Evolutionary conservation across 2,888 invertebrate species (phyloP), one percentile per base, ranked within the genome.

Genomic region (Metopia argyrocephala): DNA sequence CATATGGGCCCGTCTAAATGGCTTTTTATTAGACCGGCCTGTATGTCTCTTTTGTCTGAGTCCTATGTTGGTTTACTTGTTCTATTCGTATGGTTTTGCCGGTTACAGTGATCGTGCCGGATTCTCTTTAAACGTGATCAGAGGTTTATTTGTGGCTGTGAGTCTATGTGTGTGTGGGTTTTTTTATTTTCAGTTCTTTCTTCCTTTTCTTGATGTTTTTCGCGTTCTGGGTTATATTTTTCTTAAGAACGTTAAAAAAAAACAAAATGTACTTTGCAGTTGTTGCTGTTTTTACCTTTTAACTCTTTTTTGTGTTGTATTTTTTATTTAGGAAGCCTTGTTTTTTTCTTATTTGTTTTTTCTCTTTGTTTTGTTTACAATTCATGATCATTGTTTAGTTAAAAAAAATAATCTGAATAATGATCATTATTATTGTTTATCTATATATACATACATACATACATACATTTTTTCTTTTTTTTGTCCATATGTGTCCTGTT

Each of bases 61-160:
- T 38, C 38, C 38, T 31, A 31, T n/a, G n/a, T n/a, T n/a, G 5
- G 31, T 31, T 9, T 38, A 15, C 15, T 12, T 15, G 15, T 38
- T 38, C 15, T 9, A 48, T 54, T 73, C 31, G 46, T 66, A 31
- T 62, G 54, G 18, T 66, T 79, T 71, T 68, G 76, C 66, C 68
- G 71, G 62, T 68, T 64, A 31, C 48, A 18, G 25, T 66, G 76
- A 70, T 81, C 78, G 50, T 78, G 78, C 75, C 71, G 64, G 71
- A 70, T 78, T 79, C 73, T 64, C 73, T 66, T 69, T 70, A 78
- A 81, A 84, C 84, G 84, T 84, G 84, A 81, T 83, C 82, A 75
- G 69, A 73, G 75, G 78, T 66, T 78, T 78, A 70, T 78, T 76
- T 64, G n/a, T n/a, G n/a, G n/a, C n/a, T n/a, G n/a, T n/a, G n/a